phyloP scores from a whole-genome alignment of 1,140 invertebrate genomes.

The Mercenaria mercenaria region DNA sequence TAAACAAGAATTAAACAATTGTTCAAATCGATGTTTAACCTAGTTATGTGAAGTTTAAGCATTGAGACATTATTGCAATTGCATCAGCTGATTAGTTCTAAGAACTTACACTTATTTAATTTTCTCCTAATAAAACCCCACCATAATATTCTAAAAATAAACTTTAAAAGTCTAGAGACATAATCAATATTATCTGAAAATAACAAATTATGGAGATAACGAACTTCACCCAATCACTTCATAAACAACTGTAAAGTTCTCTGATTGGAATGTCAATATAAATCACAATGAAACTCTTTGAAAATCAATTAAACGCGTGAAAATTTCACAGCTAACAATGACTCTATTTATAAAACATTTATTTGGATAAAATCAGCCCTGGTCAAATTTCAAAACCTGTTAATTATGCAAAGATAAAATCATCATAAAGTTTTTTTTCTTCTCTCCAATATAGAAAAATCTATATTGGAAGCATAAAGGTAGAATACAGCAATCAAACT shows the following conservation, averaged over 20 bases:
- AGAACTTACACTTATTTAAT: too few species aligned
- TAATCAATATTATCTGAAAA: not conserved
- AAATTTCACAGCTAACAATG: slow-evolving; percentile 26
- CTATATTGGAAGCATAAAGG: too few species aligned
- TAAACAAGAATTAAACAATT: too few species aligned
- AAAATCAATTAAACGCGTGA: slow-evolving; percentile 24
- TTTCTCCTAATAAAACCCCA: too few species aligned
- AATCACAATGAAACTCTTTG: slow-evolving; percentile 13
- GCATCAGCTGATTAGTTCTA: too few species aligned
- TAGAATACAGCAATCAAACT: too few species aligned
- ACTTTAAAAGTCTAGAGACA: too few species aligned
- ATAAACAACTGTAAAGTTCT: not conserved
- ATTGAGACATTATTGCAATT: too few species aligned
- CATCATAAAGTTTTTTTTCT: not conserved
- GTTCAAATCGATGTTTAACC: too few species aligned
- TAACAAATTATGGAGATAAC: not conserved
- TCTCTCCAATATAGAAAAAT: not conserved
- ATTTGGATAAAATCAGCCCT: slow-evolving; percentile 17
- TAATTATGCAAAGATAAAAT: slow-evolving; percentile 19
- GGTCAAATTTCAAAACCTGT: slow-evolving; percentile 15
- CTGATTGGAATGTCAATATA: slow-evolving; percentile 20
- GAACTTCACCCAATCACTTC: not conserved
- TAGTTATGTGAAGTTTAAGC: too few species aligned
- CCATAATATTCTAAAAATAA: too few species aligned
- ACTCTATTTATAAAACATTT: slow-evolving; percentile 24